These are phyloP conservation scores for Diglossa cyanea DNA, from an alignment of 2,797 vertebrate species.

Conservation along the genomic window DNA sequence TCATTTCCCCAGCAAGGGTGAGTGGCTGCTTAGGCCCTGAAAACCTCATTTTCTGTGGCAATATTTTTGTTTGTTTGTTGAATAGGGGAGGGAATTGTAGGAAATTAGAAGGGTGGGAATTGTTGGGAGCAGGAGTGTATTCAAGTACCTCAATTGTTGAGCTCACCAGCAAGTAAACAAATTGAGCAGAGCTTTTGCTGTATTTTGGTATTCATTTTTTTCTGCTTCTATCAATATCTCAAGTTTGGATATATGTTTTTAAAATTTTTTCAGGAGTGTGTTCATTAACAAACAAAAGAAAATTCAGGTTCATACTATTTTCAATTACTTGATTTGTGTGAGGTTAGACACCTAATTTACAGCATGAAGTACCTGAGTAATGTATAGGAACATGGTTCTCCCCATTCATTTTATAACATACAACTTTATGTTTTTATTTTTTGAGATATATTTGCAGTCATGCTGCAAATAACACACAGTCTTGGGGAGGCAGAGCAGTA, in stretches of 20 bases:
- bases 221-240: neutral
- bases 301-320: neutral
- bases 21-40: neutral
- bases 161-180: neutral
- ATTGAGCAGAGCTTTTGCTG: neutral
- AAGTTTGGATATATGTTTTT: neutral
- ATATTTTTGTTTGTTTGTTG: neutral
- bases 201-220: neutral
- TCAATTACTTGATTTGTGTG: neutral
- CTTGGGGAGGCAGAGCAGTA: neutral
- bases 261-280: neutral
- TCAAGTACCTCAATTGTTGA: neutral
- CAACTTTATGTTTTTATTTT: neutral
- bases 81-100: neutral
- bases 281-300: neutral
- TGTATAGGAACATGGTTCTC: neutral
- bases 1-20: neutral
- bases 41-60: neutral
- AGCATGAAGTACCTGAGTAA: neutral
- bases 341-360: neutral
- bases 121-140: neutral
- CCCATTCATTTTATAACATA: neutral
- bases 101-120: neutral
- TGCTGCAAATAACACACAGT: neutral
- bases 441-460: neutral